Percentiles rank a stretch among this genome's conserved stretches.
phyloP scores from a whole-genome alignment of 2,113 vertebrate genomes.

The Hyla sarda region DNA sequence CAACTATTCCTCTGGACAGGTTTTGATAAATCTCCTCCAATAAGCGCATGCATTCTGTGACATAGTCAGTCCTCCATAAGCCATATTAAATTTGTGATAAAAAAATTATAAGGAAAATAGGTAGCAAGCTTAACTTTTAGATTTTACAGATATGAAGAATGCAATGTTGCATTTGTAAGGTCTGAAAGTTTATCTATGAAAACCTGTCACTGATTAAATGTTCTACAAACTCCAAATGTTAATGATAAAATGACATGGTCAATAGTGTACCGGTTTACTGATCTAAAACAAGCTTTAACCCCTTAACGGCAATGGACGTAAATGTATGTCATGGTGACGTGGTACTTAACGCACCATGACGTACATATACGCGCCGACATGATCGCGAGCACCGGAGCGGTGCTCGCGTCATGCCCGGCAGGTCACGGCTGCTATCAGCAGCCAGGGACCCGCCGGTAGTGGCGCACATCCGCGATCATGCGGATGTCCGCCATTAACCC shows the following conservation, averaged over 20 bases:
- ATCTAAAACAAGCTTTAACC: background rate
- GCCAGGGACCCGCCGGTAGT: too few species aligned
- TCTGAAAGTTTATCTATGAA: background rate
- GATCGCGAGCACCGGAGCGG: too few species aligned
- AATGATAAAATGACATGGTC: background rate
- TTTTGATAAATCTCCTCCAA: too few species aligned
- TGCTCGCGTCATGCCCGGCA: too few species aligned
- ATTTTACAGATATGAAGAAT: background rate
- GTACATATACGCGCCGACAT: too few species aligned
- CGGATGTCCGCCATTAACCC: too few species aligned
- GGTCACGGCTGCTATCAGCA: too few species aligned
- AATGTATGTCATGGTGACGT: too few species aligned
- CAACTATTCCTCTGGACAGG: too few species aligned
- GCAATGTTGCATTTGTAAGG: background rate
- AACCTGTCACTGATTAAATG: background rate
- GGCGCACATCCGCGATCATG: too few species aligned
- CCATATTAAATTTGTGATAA: background rate
- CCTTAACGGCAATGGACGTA: too few species aligned
- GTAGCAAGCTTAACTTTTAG: background rate
- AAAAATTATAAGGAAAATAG: constrained; percentile 18
- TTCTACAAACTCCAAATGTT: background rate
- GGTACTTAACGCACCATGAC: too few species aligned
- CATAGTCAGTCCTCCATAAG: background rate
- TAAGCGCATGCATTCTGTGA: background rate
- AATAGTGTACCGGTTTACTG: background rate